These are phyloP conservation scores for Acrocyrtus sp. DNA, from an alignment of 2,888 invertebrate genomes.

Conservation along the genomic window DNA sequence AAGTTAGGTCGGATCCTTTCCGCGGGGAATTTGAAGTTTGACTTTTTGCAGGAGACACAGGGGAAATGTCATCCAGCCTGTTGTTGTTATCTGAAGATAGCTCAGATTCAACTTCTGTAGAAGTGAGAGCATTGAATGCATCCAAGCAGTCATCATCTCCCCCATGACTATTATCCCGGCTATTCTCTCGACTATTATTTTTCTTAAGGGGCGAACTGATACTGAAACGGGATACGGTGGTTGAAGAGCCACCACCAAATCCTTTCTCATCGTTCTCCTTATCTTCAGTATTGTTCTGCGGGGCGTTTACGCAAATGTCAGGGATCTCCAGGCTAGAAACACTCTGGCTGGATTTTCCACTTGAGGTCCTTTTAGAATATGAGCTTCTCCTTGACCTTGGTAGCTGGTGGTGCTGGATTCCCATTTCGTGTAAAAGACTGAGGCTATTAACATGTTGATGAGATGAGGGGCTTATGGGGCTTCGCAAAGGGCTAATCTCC, in stretches of 20 bases:
- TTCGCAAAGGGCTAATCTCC: slow-evolving; percentile 52
- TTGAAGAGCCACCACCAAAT: too few species aligned
- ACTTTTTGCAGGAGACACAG: not conserved
- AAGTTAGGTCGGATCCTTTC: slow-evolving; percentile 17
- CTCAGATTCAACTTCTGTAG: slow-evolving; percentile 15
- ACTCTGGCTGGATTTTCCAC: slow-evolving; percentile 41
- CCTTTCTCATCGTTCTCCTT: not conserved
- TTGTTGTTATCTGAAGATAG: not conserved
- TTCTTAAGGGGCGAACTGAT: slow-evolving; percentile 20
- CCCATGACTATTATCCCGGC: not conserved
- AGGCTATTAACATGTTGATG: not conserved
- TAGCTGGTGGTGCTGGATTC: slow-evolving; percentile 11
- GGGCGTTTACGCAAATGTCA: slow-evolving; percentile 47
- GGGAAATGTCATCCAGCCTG: not conserved
- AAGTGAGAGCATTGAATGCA: too few species aligned
- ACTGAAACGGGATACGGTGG: slow-evolving; percentile 18
- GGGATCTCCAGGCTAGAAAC: slow-evolving; percentile 47
- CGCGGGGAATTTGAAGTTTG: not conserved
- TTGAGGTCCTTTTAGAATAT: slow-evolving; percentile 45
- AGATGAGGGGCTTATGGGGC: slow-evolving; percentile 44
- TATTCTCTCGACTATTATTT: not conserved
- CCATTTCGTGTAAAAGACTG: slow-evolving; percentile 9
- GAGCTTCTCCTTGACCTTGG: slow-evolving; percentile 41
- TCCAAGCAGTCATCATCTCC: too few species aligned
- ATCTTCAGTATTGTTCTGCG: slow-evolving; percentile 1